Evolutionary conservation across 2,888 invertebrate genomes (phyloP).

Genomic region (Luperina testacea): DNA sequence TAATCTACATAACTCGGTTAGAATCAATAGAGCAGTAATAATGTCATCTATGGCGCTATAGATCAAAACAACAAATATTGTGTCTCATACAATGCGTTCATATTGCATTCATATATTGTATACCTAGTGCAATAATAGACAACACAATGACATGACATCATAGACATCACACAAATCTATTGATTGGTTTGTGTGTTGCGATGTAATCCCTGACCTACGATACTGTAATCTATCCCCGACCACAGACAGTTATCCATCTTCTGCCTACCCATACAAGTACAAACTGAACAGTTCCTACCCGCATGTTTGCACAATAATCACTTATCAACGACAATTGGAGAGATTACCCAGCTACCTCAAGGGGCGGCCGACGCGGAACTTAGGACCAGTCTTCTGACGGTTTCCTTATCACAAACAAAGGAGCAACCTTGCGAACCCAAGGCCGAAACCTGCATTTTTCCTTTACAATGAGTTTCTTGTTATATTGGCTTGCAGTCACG

Average conservation of each 20-base stretch:
- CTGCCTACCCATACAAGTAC: not conserved
- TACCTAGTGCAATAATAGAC: conserved; percentile 5
- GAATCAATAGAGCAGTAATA: not conserved
- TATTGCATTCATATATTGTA: not conserved
- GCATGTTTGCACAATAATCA: conserved; percentile 37
- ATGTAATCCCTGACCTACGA: conserved; percentile 24
- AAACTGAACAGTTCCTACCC: conserved; percentile 22
- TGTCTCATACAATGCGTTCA: not conserved
- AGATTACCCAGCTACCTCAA: conserved; percentile 37
- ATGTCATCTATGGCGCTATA: not conserved
- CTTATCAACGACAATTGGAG: conserved; percentile 24
- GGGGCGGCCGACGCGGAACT: conserved; percentile 45
- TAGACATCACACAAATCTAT: conserved; percentile 9
- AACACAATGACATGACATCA: conserved; percentile 12
- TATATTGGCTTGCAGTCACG: conserved; percentile 44
- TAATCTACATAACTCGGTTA: conserved; percentile 6
- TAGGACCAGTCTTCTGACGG: conserved; percentile 2
- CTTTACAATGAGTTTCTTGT: conserved; percentile 31
- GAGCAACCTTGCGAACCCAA: conserved; percentile 44
- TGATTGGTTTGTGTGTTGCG: conserved; percentile 14
- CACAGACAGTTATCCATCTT: not conserved
- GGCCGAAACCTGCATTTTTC: conserved; percentile 46
- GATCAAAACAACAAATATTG: conserved; percentile 11
- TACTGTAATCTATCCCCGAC: not conserved
- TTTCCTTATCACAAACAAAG: conserved; percentile 55